phyloP scores from a whole-genome alignment of 2,888 invertebrate species.

The Chrysotoxum bicinctum region DNA sequence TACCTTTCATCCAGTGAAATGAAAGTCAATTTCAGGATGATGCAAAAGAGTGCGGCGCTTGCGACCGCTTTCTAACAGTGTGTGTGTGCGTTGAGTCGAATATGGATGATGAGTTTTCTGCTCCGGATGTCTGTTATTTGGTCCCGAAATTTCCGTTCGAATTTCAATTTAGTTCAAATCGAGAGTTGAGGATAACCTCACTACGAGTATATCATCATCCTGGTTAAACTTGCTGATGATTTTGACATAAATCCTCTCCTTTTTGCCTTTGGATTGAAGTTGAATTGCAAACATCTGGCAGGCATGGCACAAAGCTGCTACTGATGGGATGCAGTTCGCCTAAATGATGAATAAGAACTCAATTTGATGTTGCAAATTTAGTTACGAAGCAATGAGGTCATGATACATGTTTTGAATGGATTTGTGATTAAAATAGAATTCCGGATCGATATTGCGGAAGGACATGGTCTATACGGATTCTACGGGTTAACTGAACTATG shows the following conservation, averaged over 20 bases:
- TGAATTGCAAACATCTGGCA: conserved; percentile 36
- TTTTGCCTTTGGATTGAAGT: conserved; percentile 6
- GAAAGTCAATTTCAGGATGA: conserved; percentile 67
- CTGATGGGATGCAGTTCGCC: background rate
- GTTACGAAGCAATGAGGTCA: conserved; percentile 51
- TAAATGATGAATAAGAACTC: conserved; percentile 22
- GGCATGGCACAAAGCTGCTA: background rate
- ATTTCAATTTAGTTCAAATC: conserved; percentile 60
- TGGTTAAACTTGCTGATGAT: conserved; percentile 45
- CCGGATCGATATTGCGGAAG: conserved; percentile 63
- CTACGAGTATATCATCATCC: background rate
- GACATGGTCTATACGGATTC: conserved; percentile 46
- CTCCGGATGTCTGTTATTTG: conserved; percentile 57
- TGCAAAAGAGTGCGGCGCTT: conserved; percentile 7
- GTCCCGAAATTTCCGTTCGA: conserved; percentile 45
- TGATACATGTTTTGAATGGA: conserved; percentile 47
- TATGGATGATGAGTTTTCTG: conserved; percentile 65
- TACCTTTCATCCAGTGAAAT: conserved; percentile 32
- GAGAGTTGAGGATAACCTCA: conserved; percentile 36
- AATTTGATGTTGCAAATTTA: conserved; percentile 6
- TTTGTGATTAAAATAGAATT: conserved; percentile 54
- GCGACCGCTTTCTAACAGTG: background rate
- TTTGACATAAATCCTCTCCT: conserved; percentile 34
- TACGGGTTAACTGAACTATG: background rate
- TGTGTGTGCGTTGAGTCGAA: conserved; percentile 25